These are phyloP conservation scores for Lateolabrax maculatus DNA, from an alignment of 2,797 vertebrate species.

Conservation along the genomic window DNA sequence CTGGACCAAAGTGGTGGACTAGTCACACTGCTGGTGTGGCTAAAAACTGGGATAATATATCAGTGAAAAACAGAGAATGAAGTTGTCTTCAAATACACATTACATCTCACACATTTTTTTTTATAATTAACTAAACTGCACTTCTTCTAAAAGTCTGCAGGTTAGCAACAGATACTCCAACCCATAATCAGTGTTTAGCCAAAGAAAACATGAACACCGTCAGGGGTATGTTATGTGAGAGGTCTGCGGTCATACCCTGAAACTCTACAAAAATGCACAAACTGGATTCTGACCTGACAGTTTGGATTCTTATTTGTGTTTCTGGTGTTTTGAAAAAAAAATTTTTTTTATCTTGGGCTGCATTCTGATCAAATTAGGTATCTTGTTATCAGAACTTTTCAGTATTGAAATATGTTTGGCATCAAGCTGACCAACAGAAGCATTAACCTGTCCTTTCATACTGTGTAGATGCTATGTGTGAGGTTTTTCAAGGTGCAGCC, in stretches of 20 bases:
- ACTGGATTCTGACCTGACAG: slow-evolving; percentile 12
- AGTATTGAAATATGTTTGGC: slow-evolving; percentile 55
- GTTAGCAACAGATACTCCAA: not conserved
- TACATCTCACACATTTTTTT: too few relatives aligned
- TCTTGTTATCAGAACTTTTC: slow-evolving; percentile 52
- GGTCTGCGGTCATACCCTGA: slow-evolving; percentile 33
- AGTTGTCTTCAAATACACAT: not conserved
- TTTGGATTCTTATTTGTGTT: slow-evolving; percentile 43
- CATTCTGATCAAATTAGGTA: slow-evolving; percentile 47
- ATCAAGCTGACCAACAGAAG: slow-evolving; percentile 31
- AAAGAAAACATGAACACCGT: slow-evolving; percentile 18
- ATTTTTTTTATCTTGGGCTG: slow-evolving; percentile 21
- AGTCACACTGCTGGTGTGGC: not conserved
- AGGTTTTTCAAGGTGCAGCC: slow-evolving; percentile 1
- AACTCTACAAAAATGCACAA: slow-evolving; percentile 45
- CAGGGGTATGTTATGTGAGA: slow-evolving; percentile 10
- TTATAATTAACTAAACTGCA: not conserved
- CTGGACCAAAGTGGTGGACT: too few relatives aligned
- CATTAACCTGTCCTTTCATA: slow-evolving; percentile 10
- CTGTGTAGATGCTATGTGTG: slow-evolving; percentile 18
- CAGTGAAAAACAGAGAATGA: not conserved
- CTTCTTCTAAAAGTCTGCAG: too few relatives aligned
- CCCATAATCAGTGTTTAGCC: not conserved
- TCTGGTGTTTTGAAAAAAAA: slow-evolving; percentile 45
- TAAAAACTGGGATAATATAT: not conserved